Evolutionary conservation across 1,140 invertebrate species (phyloP).

Genomic region (Drosophila bifasciata): DNA sequence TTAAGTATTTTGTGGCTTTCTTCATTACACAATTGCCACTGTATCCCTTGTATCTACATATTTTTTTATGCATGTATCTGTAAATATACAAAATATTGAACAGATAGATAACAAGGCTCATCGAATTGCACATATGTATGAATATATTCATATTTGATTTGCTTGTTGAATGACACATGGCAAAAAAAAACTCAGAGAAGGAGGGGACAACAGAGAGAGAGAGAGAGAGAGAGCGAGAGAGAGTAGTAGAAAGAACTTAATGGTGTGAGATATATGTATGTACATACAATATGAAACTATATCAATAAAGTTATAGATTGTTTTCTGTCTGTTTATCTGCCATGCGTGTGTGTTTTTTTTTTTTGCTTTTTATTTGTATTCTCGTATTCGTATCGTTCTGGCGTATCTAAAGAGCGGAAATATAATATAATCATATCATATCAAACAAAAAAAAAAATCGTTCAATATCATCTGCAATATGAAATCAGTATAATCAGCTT

Average conservation of each 20-base stretch:
- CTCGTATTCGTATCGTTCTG: too few relatives aligned
- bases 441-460: slow-evolving; percentile 19
- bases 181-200: neutral
- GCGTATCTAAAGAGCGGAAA: slow-evolving; percentile 28
- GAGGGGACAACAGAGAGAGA: neutral
- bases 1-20: too few relatives aligned
- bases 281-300: slow-evolving; percentile 17
- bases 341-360: slow-evolving; percentile 1
- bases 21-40: too few relatives aligned
- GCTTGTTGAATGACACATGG: slow-evolving; percentile 37
- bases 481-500: slow-evolving; percentile 30
- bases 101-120: too few relatives aligned
- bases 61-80: too few relatives aligned
- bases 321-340: slow-evolving; percentile 34
- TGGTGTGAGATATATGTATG: slow-evolving; percentile 9
- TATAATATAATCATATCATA: slow-evolving; percentile 15
- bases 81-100: too few relatives aligned
- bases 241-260: slow-evolving; percentile 7
- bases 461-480: slow-evolving; percentile 15
- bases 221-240: neutral
- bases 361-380: slow-evolving; percentile 13
- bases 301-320: slow-evolving; percentile 46
- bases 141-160: slow-evolving; percentile 61
- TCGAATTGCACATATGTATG: too few relatives aligned
- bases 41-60: too few relatives aligned